Evolutionary conservation across 1,140 invertebrate species (phyloP), one percentile per base, ranked within the genome.

Genomic region (Thalassaphorura encarpata): DNA sequence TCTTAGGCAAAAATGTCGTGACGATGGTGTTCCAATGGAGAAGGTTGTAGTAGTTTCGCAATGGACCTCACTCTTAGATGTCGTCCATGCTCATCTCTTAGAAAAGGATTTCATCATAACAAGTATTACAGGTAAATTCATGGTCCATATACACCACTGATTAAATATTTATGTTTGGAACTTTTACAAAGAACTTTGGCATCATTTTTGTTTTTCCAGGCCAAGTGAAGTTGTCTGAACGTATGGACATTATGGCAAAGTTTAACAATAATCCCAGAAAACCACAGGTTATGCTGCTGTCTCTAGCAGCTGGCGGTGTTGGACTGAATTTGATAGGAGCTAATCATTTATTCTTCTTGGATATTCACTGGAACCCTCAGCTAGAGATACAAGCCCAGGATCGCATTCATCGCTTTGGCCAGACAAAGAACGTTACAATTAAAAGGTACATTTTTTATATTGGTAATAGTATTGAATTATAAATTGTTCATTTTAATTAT

Each of bases 311-410:
- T 54, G 92, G 92, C 48, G 91, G 90, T 24, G 89, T 92, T 40
- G 91, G 90, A 8, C 73, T 96, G 8, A 95, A 96, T 74, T 73
- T 95, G 28, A 78, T 89, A 57, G 90, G 89, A 23, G 92, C 80
- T 0, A 95, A 90, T 76, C 87, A 95, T 72, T 73, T 97, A 11
- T 80, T 96, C 42, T 67, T 97, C 3, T 66, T 92, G 1, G 92
- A 96, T 72, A 76, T 89, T 49, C 91, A 96, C 71, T 96, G 91
- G 91, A 96, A 96, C 76, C 92, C 91, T 0, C 89, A 93, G 64
- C 73, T 95, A 23, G 91, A 95, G 72, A 74, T 82, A 4, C 91
- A 96, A 70, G 90, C 90, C 0, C 88, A 87, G 74, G 91, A 96
- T 73, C 75, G 91, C 42, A 84, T 95, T 43, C 91, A 94, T 73